Conservation (phyloP, 1,140 invertebrate genomes). For the Phenacoccus solenopsis region DNA sequence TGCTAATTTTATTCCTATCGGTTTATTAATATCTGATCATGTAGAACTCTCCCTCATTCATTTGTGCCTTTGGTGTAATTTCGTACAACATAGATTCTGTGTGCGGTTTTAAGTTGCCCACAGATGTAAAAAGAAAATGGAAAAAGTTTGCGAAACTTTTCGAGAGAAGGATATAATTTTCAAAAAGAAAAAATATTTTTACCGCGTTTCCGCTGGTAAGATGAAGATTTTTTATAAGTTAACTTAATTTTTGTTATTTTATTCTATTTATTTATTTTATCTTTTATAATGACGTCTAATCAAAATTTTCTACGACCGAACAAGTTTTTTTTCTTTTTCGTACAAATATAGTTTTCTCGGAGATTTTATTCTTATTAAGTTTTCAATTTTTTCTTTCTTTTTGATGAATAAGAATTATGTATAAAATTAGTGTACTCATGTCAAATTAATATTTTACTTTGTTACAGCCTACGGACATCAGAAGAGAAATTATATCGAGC, state of each 20-base stretch:
- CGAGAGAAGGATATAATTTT: not conserved
- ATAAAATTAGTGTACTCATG: too few species aligned
- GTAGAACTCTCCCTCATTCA: not conserved
- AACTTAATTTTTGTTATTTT: conserved; percentile 4
- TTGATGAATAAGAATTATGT: too few species aligned
- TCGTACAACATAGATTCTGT: conserved; percentile 1
- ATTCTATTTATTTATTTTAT: conserved; percentile 1
- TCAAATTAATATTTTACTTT: too few species aligned
- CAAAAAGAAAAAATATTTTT: not conserved
- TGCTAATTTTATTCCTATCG: not conserved
- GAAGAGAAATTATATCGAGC: too few species aligned
- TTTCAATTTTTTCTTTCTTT: not conserved
- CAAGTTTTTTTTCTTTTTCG: not conserved
- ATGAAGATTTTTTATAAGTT: not conserved
- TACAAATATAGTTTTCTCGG: not conserved
- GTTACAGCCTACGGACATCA: too few species aligned
- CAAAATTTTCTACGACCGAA: not conserved
- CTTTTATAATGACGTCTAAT: conserved; percentile 2
- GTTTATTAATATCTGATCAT: not conserved
- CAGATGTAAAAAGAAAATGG: not conserved
- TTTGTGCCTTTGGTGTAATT: not conserved
- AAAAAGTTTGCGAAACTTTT: not conserved
- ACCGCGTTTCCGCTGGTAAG: not conserved
- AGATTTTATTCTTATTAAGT: not conserved
- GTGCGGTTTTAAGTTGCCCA: not conserved